phyloP scores from a whole-genome alignment of 1,140 invertebrate genomes.

The Rhopalosiphum maidis region DNA sequence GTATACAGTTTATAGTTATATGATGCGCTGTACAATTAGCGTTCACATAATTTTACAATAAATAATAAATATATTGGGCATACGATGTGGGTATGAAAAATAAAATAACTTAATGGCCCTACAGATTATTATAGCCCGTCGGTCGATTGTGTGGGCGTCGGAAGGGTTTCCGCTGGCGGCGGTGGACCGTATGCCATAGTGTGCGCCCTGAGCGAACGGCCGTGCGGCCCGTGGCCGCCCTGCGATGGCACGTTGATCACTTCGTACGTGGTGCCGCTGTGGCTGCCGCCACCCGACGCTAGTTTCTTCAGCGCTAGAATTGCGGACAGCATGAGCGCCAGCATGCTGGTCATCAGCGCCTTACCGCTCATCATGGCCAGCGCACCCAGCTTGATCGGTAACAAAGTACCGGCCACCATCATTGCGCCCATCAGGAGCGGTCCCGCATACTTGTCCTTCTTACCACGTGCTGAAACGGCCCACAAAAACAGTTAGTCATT shows the following conservation, averaged over 20 bases:
- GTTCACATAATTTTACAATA: not conserved
- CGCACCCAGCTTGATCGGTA: constrained; percentile 62
- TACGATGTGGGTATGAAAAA: not conserved
- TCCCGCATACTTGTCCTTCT: constrained; percentile 58
- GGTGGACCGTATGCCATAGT: not conserved
- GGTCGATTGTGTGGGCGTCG: not conserved
- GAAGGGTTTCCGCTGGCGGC: not conserved
- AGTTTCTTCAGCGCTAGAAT: constrained; percentile 65
- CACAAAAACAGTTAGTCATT: not conserved
- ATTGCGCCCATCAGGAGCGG: constrained; percentile 58
- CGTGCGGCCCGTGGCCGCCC: not conserved
- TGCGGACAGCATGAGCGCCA: constrained; percentile 72
- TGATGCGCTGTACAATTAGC: not conserved
- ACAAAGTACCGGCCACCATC: constrained; percentile 56
- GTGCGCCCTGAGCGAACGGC: constrained; percentile 23
- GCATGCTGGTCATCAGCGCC: constrained; percentile 79
- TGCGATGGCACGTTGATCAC: constrained; percentile 61
- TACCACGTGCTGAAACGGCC: constrained; percentile 27
- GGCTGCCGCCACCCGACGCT: constrained; percentile 59
- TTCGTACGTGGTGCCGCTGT: constrained; percentile 63
- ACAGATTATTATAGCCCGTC: not conserved
- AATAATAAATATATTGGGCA: not conserved
- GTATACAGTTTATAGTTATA: not conserved
- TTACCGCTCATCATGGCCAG: constrained; percentile 78
- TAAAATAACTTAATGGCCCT: not conserved